Evolutionary conservation across 2,888 invertebrate genomes (phyloP).

Genomic region (Synanthedon andrenaeformis): DNA sequence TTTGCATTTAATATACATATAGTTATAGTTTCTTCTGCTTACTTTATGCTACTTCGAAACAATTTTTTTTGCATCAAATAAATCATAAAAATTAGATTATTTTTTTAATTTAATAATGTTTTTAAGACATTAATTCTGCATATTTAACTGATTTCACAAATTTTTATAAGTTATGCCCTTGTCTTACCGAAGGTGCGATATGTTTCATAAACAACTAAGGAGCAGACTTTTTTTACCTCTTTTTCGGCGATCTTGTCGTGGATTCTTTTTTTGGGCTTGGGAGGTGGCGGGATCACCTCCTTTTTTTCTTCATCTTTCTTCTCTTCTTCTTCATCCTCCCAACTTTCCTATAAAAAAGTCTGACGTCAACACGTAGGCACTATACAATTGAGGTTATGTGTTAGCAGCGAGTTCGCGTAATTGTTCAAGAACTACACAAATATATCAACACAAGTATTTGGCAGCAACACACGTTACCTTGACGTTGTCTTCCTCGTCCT

Average conservation of each 20-base stretch:
- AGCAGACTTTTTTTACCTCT: constrained; percentile 70
- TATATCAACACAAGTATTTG: constrained; percentile 23
- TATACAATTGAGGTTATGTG: constrained; percentile 48
- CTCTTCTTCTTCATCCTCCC: constrained; percentile 92
- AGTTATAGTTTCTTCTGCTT: too few relatives aligned
- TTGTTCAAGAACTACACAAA: background rate
- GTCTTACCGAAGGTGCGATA: too few relatives aligned
- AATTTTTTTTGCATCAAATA: too few relatives aligned
- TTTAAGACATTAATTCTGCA: too few relatives aligned
- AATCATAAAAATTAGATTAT: too few relatives aligned
- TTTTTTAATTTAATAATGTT: too few relatives aligned
- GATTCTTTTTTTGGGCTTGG: constrained; percentile 80
- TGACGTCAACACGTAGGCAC: constrained; percentile 58
- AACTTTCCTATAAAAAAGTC: constrained; percentile 81
- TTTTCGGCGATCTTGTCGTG: constrained; percentile 88
- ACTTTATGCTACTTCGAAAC: too few relatives aligned
- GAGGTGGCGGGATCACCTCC: constrained; percentile 69
- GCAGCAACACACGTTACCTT: constrained; percentile 72
- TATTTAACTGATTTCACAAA: too few relatives aligned
- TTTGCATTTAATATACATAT: too few relatives aligned
- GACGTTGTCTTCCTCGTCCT: constrained; percentile 88
- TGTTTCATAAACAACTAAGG: too few relatives aligned
- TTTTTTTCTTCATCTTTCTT: constrained; percentile 82
- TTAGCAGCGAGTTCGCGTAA: constrained; percentile 5
- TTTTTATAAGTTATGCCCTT: too few relatives aligned